Conservation (phyloP, 2,113 vertebrate species). For the Labeo rohita region DNA sequence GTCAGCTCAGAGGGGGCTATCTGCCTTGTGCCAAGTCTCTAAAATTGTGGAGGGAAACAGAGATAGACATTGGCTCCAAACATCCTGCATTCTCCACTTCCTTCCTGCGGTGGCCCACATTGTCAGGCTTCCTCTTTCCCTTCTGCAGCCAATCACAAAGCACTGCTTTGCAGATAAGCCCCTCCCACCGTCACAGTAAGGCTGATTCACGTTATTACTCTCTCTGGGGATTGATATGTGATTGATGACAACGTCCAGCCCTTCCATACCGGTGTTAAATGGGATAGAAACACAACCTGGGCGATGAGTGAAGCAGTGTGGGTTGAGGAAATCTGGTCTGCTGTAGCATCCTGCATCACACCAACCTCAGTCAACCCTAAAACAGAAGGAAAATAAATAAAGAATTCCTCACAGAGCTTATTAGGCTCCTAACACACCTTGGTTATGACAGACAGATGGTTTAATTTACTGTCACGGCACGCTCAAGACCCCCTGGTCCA, state of each 20-base stretch:
- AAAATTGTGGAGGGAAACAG: slow-evolving; percentile 54
- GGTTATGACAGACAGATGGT: slow-evolving; percentile 39
- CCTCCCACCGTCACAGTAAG: not conserved
- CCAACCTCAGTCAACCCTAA: not conserved
- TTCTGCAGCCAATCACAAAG: slow-evolving; percentile 36
- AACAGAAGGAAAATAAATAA: slow-evolving; percentile 46
- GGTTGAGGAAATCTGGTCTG: slow-evolving; percentile 15
- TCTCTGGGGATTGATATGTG: slow-evolving; percentile 34
- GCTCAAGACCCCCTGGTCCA: slow-evolving; percentile 60
- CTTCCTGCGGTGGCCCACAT: slow-evolving; percentile 42
- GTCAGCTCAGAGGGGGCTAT: slow-evolving; percentile 54
- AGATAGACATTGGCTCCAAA: slow-evolving; percentile 44
- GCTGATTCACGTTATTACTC: not conserved
- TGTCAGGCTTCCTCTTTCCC: slow-evolving; percentile 45
- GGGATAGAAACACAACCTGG: slow-evolving; percentile 15
- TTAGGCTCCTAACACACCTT: not conserved
- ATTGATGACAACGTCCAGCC: not conserved
- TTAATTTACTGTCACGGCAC: slow-evolving; percentile 61
- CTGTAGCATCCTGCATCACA: not conserved
- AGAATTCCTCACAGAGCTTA: slow-evolving; percentile 65
- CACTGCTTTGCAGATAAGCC: slow-evolving; percentile 20
- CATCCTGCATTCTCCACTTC: slow-evolving; percentile 55
- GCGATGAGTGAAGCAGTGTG: not conserved
- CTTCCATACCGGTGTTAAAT: slow-evolving; percentile 16
- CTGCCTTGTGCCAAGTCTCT: slow-evolving; percentile 58